Evolutionary conservation across 2,888 invertebrate genomes (phyloP).

Genomic region (Ophion ventricosus): DNA sequence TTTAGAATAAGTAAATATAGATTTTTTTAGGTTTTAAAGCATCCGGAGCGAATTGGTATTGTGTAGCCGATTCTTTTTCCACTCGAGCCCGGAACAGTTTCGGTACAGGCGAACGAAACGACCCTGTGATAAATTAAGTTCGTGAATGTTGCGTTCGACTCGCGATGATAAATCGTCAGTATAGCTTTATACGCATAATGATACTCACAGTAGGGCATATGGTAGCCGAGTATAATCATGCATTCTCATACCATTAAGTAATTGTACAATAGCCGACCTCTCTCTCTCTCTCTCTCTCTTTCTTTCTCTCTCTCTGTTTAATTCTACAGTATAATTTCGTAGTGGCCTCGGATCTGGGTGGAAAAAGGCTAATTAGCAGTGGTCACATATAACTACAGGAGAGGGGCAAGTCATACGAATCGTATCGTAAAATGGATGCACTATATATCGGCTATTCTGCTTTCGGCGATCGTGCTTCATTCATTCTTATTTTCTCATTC

Average conservation of each 20-base stretch:
- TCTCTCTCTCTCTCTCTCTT: too few relatives aligned
- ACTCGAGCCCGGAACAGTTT: not conserved
- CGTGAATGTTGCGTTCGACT: not conserved
- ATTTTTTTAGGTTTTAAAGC: too few relatives aligned
- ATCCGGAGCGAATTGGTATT: too few relatives aligned
- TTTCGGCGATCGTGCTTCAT: not conserved
- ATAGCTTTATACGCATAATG: not conserved
- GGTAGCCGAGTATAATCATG: not conserved
- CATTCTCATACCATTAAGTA: too few relatives aligned
- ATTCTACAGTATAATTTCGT: too few relatives aligned
- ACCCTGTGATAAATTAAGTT: not conserved
- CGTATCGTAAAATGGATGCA: slow-evolving; percentile 63
- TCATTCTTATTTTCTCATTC: slow-evolving; percentile 23
- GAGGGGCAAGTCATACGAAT: slow-evolving; percentile 66
- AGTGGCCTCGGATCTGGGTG: slow-evolving; percentile 46
- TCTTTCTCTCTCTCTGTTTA: too few relatives aligned
- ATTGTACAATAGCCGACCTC: too few relatives aligned
- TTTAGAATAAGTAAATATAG: too few relatives aligned
- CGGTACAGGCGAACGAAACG: not conserved
- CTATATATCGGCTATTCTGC: slow-evolving; percentile 6
- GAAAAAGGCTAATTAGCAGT: slow-evolving; percentile 38
- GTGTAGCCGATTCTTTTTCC: too few relatives aligned
- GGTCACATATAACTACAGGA: slow-evolving; percentile 54
- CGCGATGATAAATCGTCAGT: slow-evolving; percentile 13
- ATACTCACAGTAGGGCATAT: slow-evolving; percentile 15